Percentiles rank a stretch among this genome's conserved stretches.
Conservation (phyloP, 2,888 invertebrate genomes). For the Erebia ligea region DNA sequence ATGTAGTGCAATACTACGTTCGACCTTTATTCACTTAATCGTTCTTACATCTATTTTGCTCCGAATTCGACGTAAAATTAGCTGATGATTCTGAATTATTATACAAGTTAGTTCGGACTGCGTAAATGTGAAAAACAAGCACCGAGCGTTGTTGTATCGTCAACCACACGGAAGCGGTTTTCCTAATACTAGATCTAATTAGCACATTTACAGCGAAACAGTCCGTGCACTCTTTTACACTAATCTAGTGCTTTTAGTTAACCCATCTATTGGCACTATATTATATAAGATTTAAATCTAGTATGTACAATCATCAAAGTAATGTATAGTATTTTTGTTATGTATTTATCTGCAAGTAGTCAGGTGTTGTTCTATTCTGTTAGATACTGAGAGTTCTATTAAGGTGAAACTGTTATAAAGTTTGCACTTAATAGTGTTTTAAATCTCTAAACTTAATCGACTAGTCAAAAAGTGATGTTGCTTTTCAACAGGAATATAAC, state of each 20-base stretch:
- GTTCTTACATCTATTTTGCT: constrained; percentile 22
- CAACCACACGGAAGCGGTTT: constrained; percentile 46
- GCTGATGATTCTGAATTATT: constrained; percentile 41
- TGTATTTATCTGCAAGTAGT: not conserved
- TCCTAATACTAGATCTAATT: constrained; percentile 47
- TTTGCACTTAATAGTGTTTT: too few relatives aligned
- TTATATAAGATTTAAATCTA: constrained; percentile 3
- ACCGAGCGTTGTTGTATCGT: constrained; percentile 48
- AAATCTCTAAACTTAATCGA: too few relatives aligned
- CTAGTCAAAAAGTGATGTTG: too few relatives aligned
- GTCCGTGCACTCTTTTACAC: constrained; percentile 37
- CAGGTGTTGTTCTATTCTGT: not conserved
- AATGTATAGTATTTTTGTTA: not conserved
- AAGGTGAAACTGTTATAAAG: not conserved
- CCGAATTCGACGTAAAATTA: constrained; percentile 33
- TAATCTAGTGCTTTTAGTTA: constrained; percentile 28
- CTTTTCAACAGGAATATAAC: too few relatives aligned
- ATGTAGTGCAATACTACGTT: too few relatives aligned
- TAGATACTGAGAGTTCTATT: not conserved
- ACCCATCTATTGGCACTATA: constrained; percentile 17
- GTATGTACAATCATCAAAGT: constrained; percentile 11
- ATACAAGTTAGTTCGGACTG: constrained; percentile 49
- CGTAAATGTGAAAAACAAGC: constrained; percentile 62
- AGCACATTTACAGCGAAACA: constrained; percentile 55
- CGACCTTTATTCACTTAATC: too few relatives aligned